Evolutionary conservation across 1,140 invertebrate species (phyloP).

Genomic region (Solenopsis fugax): DNA sequence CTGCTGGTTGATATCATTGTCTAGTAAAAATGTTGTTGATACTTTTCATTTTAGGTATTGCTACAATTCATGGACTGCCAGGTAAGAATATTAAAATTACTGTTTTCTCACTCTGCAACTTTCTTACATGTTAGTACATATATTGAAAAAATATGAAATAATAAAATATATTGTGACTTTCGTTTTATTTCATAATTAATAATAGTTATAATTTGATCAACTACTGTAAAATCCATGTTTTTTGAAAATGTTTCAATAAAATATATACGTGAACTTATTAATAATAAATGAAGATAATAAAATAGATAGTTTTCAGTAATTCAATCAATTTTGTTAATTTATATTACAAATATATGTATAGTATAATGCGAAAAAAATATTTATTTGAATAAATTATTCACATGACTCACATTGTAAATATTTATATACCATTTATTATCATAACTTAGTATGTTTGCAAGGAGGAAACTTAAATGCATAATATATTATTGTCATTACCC

Average conservation of each 20-base stretch:
- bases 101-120: background rate
- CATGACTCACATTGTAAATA: too few species aligned
- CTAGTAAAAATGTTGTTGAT: conserved; percentile 52
- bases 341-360: too few species aligned
- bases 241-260: background rate
- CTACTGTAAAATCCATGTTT: background rate
- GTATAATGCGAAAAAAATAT: too few species aligned
- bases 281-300: too few species aligned
- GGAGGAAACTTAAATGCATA: too few species aligned
- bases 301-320: too few species aligned
- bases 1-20: background rate
- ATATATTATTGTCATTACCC: too few species aligned
- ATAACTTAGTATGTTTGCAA: too few species aligned
- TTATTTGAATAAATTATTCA: too few species aligned
- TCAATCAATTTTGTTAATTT: too few species aligned
- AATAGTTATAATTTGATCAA: background rate
- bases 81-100: conserved; percentile 45
- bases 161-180: background rate
- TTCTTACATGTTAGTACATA: background rate
- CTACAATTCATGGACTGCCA: conserved; percentile 22
- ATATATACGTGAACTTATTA: too few species aligned
- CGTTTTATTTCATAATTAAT: background rate
- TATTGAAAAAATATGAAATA: conserved; percentile 9
- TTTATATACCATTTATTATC: too few species aligned
- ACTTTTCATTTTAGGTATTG: conserved; percentile 19